phyloP scores from a whole-genome alignment of 2,113 vertebrate genomes.

The Sterrhoptilus dennistouni region DNA sequence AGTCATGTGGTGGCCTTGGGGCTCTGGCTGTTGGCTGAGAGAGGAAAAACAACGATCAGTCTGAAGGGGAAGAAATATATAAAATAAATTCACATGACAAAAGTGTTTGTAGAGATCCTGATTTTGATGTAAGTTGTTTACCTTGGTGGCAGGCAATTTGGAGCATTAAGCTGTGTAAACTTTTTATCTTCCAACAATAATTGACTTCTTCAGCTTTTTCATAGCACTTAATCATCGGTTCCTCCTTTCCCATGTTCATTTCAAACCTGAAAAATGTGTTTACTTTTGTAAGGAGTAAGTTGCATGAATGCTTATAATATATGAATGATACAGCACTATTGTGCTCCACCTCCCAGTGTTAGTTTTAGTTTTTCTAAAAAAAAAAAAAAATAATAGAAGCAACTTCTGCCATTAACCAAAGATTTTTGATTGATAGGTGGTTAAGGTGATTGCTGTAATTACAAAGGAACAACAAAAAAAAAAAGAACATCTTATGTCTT shows the following conservation, averaged over 20 bases:
- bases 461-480: background rate
- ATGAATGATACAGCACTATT: background rate
- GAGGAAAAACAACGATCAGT: background rate
- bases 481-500: background rate
- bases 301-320: background rate
- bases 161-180: background rate
- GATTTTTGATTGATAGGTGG: background rate
- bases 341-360: background rate
- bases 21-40: background rate
- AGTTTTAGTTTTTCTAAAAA: background rate
- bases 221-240: background rate
- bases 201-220: background rate
- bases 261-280: background rate
- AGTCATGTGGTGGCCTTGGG: accelerated
- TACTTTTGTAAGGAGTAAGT: background rate
- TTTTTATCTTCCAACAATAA: background rate
- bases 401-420: background rate
- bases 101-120: background rate
- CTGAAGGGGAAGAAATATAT: background rate
- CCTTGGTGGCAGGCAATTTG: background rate
- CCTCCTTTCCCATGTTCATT: background rate
- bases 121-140: background rate
- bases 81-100: background rate
- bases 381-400: background rate
- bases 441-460: background rate